Percentiles rank a stretch among this genome's conserved stretches.
Conservation (phyloP, 2,113 vertebrate species). For the Eubucco bourcierii region DNA sequence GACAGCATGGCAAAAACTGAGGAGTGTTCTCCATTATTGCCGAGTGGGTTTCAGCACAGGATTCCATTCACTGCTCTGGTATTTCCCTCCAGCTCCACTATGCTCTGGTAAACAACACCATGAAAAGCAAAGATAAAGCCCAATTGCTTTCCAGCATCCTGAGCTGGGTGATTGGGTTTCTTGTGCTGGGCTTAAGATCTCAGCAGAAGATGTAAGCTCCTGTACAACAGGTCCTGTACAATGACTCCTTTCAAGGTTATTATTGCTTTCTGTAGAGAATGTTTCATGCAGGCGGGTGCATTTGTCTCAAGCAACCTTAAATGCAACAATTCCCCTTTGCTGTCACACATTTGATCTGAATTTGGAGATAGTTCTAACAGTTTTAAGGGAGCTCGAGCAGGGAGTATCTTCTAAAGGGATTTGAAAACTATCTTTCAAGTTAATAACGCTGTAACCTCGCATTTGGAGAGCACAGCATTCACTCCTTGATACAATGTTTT, state of each 20-base stretch:
- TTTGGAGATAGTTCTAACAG: not conserved
- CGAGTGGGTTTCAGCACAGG: not conserved
- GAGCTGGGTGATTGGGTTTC: not conserved
- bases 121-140: not conserved
- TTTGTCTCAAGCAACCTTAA: not conserved
- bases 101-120: not conserved
- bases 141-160: not conserved
- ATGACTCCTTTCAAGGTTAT: not conserved
- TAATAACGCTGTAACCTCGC: not conserved
- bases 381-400: not conserved
- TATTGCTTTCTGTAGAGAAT: not conserved
- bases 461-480: not conserved
- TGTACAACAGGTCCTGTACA: not conserved
- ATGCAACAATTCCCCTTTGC: not conserved
- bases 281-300: not conserved
- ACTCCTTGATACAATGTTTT: not conserved
- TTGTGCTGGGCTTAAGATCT: not conserved
- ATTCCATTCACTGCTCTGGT: not conserved
- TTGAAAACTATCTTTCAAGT: not conserved
- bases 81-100: not conserved
- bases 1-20: not conserved
- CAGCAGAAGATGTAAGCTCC: not conserved
- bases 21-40: not conserved
- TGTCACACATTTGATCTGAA: not conserved
- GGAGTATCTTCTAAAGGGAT: not conserved